A percentile compares a stretch with the other conserved stretches of the same genome.
These are phyloP conservation scores for Drosophila rhopaloa DNA, from an alignment of 1,140 invertebrate species.

Conservation along the genomic window DNA sequence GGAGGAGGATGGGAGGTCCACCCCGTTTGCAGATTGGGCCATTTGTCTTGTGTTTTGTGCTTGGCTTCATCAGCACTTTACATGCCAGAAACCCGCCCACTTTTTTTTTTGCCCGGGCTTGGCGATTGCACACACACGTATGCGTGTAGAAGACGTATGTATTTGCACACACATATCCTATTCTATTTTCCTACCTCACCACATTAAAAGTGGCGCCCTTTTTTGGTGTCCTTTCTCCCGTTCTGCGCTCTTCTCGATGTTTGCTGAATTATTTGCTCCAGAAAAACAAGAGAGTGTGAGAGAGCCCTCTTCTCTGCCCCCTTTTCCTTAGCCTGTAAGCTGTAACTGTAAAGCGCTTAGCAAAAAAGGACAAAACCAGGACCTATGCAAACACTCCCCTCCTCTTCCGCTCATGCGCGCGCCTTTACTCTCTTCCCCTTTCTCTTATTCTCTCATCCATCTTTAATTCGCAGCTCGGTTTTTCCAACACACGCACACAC, in stretches of 20 bases:
- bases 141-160: constrained; percentile 35
- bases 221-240: constrained; percentile 59
- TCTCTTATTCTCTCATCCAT: constrained; percentile 37
- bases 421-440: constrained; percentile 12
- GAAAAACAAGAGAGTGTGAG: constrained; percentile 47
- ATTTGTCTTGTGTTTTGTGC: constrained; percentile 53
- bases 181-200: constrained; percentile 72
- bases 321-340: constrained; percentile 49
- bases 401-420: constrained; percentile 55
- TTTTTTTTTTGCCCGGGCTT: constrained; percentile 59
- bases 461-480: constrained; percentile 57
- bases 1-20: constrained; percentile 9
- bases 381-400: constrained; percentile 73
- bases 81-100: constrained; percentile 49
- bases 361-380: constrained; percentile 59
- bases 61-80: constrained; percentile 60
- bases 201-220: constrained; percentile 80
- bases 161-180: constrained; percentile 14
- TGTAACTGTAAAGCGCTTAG: constrained; percentile 73
- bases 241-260: constrained; percentile 31
- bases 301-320: constrained; percentile 11
- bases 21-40: constrained; percentile 31
- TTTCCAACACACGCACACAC: constrained; percentile 52
- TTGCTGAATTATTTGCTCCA: constrained; percentile 53
- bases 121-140: constrained; percentile 31